phyloP scores from a whole-genome alignment of 2,888 invertebrate species.

The Dryocosmus kuriphilus region DNA sequence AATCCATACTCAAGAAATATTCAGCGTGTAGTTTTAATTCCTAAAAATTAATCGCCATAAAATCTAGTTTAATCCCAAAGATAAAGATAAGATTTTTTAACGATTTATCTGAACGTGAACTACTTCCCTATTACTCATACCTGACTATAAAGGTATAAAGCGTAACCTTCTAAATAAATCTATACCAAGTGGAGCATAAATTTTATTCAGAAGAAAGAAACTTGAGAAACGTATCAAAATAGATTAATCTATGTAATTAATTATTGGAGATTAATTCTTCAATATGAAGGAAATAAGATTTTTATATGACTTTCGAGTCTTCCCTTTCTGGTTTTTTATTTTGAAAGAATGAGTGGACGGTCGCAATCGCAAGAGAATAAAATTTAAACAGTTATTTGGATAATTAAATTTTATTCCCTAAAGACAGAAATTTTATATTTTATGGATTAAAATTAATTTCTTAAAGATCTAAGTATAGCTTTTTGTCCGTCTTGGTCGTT shows the following conservation, averaged over 20 bases:
- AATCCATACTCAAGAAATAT: neutral
- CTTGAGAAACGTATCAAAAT: neutral
- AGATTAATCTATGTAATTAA: neutral
- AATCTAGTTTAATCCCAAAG: neutral
- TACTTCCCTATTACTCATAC: constrained; percentile 4
- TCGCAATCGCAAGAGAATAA: too few relatives aligned
- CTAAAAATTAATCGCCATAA: neutral
- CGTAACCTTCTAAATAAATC: neutral
- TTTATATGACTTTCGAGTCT: too few relatives aligned
- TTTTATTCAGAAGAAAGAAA: constrained; percentile 10
- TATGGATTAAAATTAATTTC: constrained; percentile 2
- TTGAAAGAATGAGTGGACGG: too few relatives aligned
- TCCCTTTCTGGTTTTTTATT: too few relatives aligned
- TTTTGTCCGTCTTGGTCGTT: constrained; percentile 19
- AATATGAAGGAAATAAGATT: neutral
- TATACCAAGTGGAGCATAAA: constrained; percentile 32
- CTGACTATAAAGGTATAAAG: neutral
- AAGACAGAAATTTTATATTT: neutral
- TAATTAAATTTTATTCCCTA: too few relatives aligned
- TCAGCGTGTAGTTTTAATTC: accelerated
- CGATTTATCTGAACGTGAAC: neutral
- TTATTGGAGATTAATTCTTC: neutral
- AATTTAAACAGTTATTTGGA: too few relatives aligned
- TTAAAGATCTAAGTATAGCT: constrained; percentile 5
- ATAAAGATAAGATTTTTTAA: neutral